A percentile compares a stretch with the other conserved stretches of the same genome.
These are phyloP conservation scores for Megamerina dolium DNA, from an alignment of 2,888 invertebrate species.

Conservation along the genomic window DNA sequence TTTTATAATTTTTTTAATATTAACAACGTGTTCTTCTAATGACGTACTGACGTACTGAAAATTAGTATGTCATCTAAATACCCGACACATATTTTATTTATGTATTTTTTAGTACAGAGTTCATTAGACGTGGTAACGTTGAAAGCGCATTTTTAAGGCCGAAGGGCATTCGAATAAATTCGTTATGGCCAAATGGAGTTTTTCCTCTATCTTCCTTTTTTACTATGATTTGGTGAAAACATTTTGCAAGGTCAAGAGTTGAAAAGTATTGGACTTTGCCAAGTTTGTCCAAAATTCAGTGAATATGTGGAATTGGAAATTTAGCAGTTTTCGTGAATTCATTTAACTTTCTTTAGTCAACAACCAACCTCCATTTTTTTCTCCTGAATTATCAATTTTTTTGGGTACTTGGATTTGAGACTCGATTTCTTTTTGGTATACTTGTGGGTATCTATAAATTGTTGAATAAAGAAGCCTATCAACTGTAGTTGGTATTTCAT, in stretches of 20 bases:
- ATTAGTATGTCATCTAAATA: conserved; percentile 6
- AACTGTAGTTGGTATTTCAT: conserved; percentile 2
- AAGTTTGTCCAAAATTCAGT: neutral
- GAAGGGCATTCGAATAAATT: conserved; percentile 1
- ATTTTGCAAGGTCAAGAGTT: conserved; percentile 5
- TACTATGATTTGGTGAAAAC: conserved; percentile 2
- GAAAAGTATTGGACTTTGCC: conserved; percentile 2
- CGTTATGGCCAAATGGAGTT: neutral
- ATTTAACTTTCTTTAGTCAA: neutral
- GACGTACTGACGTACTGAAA: conserved; percentile 4
- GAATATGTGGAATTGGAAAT: neutral
- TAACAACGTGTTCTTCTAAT: conserved; percentile 5
- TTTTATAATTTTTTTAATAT: neutral
- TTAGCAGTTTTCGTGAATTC: neutral
- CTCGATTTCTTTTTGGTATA: conserved; percentile 1
- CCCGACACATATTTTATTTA: conserved; percentile 5
- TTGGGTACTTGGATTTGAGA: conserved; percentile 1
- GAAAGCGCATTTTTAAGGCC: conserved; percentile 3
- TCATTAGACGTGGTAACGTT: conserved; percentile 4
- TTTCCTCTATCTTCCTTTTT: neutral
- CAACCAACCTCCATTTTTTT: neutral
- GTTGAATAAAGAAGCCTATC: neutral
- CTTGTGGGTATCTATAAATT: neutral
- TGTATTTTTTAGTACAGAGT: conserved; percentile 2
- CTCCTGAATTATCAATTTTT: neutral